Conservation (phyloP, 2,797 vertebrate genomes). For the Glyptemys insculpta region DNA sequence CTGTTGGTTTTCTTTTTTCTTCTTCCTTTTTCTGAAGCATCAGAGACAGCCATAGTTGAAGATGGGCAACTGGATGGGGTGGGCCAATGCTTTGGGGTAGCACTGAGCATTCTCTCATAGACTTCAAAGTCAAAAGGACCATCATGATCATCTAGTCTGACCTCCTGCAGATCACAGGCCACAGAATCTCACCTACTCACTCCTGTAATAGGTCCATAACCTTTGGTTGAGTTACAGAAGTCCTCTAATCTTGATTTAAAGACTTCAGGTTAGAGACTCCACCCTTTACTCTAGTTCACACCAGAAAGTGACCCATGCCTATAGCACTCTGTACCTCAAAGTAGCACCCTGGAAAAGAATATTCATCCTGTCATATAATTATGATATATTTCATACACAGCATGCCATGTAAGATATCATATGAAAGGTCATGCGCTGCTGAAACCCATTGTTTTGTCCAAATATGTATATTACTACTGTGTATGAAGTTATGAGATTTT, state of each 20-base stretch:
- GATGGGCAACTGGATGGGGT: neutral
- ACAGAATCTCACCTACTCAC: neutral
- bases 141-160: neutral
- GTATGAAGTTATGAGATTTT: no score
- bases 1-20: neutral
- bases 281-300: neutral
- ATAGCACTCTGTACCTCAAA: no score
- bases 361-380: no score
- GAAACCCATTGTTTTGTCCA: no score
- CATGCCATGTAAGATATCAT: no score
- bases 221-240: neutral
- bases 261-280: neutral
- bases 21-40: neutral
- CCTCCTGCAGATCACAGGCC: neutral
- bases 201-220: neutral
- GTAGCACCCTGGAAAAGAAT: no score
- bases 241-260: neutral
- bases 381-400: no score
- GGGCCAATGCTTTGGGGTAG: neutral
- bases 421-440: no score
- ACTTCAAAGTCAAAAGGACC: neutral
- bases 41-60: neutral
- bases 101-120: neutral
- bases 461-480: no score
- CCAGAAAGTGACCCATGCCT: neutral